Base-by-base conservation (phyloP, 1,140 invertebrate genomes). In the Macrocentrus cingulum region DNA sequence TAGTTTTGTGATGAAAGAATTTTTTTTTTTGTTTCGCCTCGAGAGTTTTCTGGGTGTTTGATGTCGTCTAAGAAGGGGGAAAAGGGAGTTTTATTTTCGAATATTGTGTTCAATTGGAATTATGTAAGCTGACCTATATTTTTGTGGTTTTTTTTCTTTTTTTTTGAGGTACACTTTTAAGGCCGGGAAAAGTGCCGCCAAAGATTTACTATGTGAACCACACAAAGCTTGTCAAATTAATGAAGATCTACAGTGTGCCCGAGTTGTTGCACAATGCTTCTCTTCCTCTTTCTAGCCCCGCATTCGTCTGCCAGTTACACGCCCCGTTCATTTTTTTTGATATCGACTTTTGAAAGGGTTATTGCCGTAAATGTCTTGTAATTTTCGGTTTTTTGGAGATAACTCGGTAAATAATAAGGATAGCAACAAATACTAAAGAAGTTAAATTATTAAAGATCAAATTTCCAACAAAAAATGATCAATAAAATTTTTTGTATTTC, bases 151-250 rank as follows among this genome's bases (percentile, higher is more conserved):
- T n/a, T n/a, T n/a, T n/a, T n/a, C n/a, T n/a, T n/a, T 5, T 55
- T 45, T 45, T 34, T 34, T 5, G 11, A 46, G 44, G 8, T 20
- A 20, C 44, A 20, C n/a, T n/a, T n/a, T 46, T 46, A 7, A 42
- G 20, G 9, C 4, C 41, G 20, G 41, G 15, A 42, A 46, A 46
- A 11, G 44, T 46, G 18, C 23, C 15, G 19, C 25, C 25, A 55
- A 45, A 16, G 46, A 52, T 52, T 52, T 37, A 49, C 46, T 37
- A 46, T 44, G 41, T 45, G 15, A 34, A 29, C 29, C 54, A 39
- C 44, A 56, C 44, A 42, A 56, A 19, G 44, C 45, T 56, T 57
- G 55, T 57, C 55, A 57, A 57, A 57, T 57, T 57, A 57, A 57
- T 57, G 46, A 57, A 57, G 46, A 57, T 50, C 55, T 50, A 57